These are phyloP conservation scores for Rhabditoides inermis DNA, from an alignment of 2,888 invertebrate species.

Conservation along the genomic window DNA sequence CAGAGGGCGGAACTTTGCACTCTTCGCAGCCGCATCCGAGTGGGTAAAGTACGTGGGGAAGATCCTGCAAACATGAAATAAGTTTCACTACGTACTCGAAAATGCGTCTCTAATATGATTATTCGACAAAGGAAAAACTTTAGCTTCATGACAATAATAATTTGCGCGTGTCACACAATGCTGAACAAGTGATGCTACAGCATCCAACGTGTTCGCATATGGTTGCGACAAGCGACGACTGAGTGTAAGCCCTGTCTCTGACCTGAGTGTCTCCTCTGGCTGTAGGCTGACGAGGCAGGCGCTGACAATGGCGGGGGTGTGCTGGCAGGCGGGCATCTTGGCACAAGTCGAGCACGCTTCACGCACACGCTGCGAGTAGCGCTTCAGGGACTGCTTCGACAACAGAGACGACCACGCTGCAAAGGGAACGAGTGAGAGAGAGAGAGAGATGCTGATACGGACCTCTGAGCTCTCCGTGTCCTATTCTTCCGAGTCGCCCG, in stretches of 20 bases:
- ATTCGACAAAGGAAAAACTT: too few species aligned
- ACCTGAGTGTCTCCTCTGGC: constrained; percentile 61
- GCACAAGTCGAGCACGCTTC: constrained; percentile 28
- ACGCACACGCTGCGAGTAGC: constrained; percentile 25
- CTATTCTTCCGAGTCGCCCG: constrained; percentile 86
- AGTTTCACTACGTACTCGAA: too few species aligned
- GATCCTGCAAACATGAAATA: too few species aligned
- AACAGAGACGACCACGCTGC: constrained; percentile 47
- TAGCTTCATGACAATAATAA: too few species aligned
- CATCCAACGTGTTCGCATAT: too few species aligned
- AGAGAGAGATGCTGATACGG: not conserved
- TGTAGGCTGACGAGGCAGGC: constrained; percentile 96
- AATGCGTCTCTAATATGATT: too few species aligned
- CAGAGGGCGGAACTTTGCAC: constrained; percentile 69
- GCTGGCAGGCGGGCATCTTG: constrained; percentile 63
- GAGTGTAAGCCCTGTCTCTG: too few species aligned
- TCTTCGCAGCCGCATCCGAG: constrained; percentile 46
- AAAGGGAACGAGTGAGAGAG: constrained; percentile 2
- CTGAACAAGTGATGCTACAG: too few species aligned
- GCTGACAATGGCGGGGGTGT: constrained; percentile 82
- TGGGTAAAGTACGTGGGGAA: constrained; percentile 3
- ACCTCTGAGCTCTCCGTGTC: constrained; percentile 93
- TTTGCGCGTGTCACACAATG: too few species aligned
- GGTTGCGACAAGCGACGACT: too few species aligned
- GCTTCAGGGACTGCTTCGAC: constrained; percentile 32